Conservation (phyloP, 2,113 vertebrate genomes). For the Oncorhynchus gorbuscha region DNA sequence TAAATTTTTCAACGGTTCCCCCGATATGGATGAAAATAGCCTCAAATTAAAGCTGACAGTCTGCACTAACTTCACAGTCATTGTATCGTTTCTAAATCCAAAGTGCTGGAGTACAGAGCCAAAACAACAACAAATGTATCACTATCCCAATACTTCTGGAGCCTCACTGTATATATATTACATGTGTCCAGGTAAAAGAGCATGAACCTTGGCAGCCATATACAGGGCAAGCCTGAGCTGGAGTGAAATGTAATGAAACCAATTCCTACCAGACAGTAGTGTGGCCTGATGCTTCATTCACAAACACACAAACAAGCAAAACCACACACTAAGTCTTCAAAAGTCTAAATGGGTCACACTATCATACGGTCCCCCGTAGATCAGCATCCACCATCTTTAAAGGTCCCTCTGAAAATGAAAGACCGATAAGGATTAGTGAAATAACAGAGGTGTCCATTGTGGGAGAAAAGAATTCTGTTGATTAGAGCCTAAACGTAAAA, state of each 20-base stretch:
- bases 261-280: not conserved
- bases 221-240: not conserved
- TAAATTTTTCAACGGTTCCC: too few relatives aligned
- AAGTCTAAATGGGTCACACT: not conserved
- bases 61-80: too few relatives aligned
- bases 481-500: too few relatives aligned
- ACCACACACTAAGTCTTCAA: constrained; percentile 5
- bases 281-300: too few relatives aligned
- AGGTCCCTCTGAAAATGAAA: constrained; percentile 21
- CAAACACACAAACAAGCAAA: not conserved
- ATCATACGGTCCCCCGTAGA: constrained; percentile 3
- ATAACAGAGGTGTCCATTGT: too few relatives aligned
- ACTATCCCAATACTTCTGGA: too few relatives aligned
- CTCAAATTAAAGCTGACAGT: too few relatives aligned
- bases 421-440: not conserved
- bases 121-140: not conserved
- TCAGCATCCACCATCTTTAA: constrained; percentile 23
- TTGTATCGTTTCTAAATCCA: too few relatives aligned
- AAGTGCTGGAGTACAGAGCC: too few relatives aligned
- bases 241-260: not conserved
- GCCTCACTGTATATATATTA: not conserved
- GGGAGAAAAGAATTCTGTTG: too few relatives aligned
- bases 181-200: not conserved
- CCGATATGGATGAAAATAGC: too few relatives aligned
- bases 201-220: not conserved